phyloP scores from a whole-genome alignment of 2,888 invertebrate genomes.

The Choreutis nemorana region DNA sequence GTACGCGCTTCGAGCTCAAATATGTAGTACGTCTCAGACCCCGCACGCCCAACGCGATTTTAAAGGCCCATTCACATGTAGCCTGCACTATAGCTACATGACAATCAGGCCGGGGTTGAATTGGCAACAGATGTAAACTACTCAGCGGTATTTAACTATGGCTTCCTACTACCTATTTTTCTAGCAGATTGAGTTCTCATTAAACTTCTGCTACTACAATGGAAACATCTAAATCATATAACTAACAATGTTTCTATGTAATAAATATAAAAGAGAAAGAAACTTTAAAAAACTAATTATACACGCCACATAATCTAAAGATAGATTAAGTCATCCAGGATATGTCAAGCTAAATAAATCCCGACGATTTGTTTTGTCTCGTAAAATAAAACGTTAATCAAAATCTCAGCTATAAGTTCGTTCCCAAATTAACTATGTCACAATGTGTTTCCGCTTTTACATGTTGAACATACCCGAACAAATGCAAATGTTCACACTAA shows the following conservation, averaged over 20 bases:
- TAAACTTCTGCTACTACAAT: too few relatives aligned
- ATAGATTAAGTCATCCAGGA: constrained; percentile 26
- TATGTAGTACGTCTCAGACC: constrained; percentile 37
- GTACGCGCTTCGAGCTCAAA: constrained; percentile 39
- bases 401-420: constrained; percentile 19
- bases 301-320: too few relatives aligned
- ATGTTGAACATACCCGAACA: constrained; percentile 31
- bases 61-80: constrained; percentile 1
- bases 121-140: neutral
- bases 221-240: too few relatives aligned
- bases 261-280: too few relatives aligned
- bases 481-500: constrained; percentile 36
- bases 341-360: constrained; percentile 32
- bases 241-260: too few relatives aligned
- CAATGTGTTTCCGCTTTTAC: constrained; percentile 42
- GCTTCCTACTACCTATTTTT: too few relatives aligned
- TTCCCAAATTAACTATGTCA: constrained; percentile 38
- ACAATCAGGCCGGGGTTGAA: neutral
- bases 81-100: too few relatives aligned
- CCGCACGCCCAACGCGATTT: constrained; percentile 13
- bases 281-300: too few relatives aligned
- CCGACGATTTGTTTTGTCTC: constrained; percentile 22
- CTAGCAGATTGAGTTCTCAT: too few relatives aligned
- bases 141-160: neutral
- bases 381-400: constrained; percentile 19